These are phyloP conservation scores for Timema cristinae DNA, from an alignment of 2,888 invertebrate species.

Conservation along the genomic window DNA sequence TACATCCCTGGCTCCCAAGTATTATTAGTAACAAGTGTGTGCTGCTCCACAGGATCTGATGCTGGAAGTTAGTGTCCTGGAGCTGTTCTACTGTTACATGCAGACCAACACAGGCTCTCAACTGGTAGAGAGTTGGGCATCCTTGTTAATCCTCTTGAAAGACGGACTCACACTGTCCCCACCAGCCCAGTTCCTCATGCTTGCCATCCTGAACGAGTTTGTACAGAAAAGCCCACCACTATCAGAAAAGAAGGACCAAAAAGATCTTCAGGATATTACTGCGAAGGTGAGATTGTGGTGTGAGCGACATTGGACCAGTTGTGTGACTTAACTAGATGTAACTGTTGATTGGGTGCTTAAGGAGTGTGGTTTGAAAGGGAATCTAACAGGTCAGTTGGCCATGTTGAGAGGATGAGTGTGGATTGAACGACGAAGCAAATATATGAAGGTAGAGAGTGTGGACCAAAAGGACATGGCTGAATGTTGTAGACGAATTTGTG, in stretches of 20 bases:
- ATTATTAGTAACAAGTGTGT: background rate
- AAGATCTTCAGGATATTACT: conserved; percentile 73
- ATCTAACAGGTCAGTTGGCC: too few relatives aligned
- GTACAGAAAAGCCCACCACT: conserved; percentile 74
- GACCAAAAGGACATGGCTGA: too few relatives aligned
- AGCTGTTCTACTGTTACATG: conserved; percentile 69
- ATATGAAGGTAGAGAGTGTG: too few relatives aligned
- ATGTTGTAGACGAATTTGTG: too few relatives aligned
- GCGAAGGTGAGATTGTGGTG: conserved; percentile 50
- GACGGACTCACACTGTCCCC: conserved; percentile 70
- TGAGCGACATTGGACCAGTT: too few relatives aligned
- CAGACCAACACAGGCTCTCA: conserved; percentile 58
- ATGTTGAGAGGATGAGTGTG: too few relatives aligned
- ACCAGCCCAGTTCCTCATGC: conserved; percentile 72
- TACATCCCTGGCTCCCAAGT: too few relatives aligned
- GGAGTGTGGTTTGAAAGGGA: too few relatives aligned
- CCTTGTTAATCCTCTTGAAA: conserved; percentile 66
- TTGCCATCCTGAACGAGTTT: conserved; percentile 77
- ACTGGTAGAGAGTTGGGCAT: conserved; percentile 73
- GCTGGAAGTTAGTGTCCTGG: conserved; percentile 76
- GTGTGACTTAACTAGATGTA: too few relatives aligned
- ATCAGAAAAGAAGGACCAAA: conserved; percentile 73
- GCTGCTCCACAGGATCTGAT: conserved; percentile 42
- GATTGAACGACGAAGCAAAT: too few relatives aligned
- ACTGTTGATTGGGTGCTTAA: too few relatives aligned